Conservation (phyloP, 1,140 invertebrate genomes). For the Zelostemma sp. region DNA sequence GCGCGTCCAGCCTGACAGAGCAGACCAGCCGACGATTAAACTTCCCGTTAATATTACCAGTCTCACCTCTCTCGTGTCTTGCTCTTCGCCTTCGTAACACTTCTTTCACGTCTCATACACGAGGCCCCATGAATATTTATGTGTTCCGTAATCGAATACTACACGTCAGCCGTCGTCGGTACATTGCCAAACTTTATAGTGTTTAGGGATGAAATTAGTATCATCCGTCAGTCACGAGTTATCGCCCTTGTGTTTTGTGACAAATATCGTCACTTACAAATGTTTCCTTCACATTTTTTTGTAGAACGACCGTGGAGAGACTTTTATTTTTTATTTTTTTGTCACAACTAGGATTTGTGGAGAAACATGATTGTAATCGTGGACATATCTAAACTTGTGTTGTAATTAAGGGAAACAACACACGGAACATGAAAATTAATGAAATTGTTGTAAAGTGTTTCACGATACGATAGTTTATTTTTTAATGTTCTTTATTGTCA, state of each 20-base stretch:
- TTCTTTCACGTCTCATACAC: conserved; percentile 15
- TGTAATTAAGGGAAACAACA: too few species aligned
- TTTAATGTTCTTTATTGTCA: too few species aligned
- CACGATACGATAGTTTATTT: too few species aligned
- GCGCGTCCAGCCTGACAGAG: conserved; percentile 65
- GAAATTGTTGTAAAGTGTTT: too few species aligned
- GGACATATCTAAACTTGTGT: too few species aligned
- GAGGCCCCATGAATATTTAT: conserved; percentile 60
- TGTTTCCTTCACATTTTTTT: too few species aligned
- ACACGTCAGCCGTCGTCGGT: conserved; percentile 10
- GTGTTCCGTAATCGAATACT: conserved; percentile 47
- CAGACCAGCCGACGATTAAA: conserved; percentile 65
- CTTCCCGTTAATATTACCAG: conserved; percentile 67
- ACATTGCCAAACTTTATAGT: conserved; percentile 17
- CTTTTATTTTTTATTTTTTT: too few species aligned
- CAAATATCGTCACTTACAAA: background rate
- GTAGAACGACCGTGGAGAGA: too few species aligned
- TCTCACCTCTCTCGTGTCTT: conserved; percentile 39
- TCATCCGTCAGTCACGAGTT: conserved; percentile 2
- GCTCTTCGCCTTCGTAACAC: conserved; percentile 20
- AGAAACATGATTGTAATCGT: too few species aligned
- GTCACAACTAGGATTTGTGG: too few species aligned
- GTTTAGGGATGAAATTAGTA: conserved; percentile 7
- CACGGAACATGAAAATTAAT: too few species aligned
- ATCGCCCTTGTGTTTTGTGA: background rate